Evolutionary conservation across 2,888 invertebrate species (phyloP), one percentile per base, ranked within the genome.

Genomic region (Pyrgus malvae): DNA sequence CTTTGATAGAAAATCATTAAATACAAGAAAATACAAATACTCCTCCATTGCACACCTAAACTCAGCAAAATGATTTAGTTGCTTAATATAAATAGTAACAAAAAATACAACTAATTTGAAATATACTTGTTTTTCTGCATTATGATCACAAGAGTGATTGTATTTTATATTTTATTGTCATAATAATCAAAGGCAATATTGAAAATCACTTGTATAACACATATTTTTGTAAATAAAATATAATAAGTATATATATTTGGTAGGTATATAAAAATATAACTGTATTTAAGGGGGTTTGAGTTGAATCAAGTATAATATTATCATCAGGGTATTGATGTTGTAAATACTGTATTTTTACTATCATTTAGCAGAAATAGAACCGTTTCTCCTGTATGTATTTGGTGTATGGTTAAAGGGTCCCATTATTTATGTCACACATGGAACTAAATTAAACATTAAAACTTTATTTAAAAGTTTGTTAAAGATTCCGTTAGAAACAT

Each of bases 221-320:
- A 65, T 67, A 67, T 66, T 67, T 66, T 67, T 66, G 67, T 67
- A 65, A 57, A 66, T 65, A 65, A 55, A 56, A 58, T 57, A n/a
- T 59, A 44, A 55, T 49, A 53, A 17, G 51, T 48, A 16, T 16
- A 16, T 16, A 27, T 27, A 45, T 29, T 31, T 25, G 35, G 21
- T 55, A 48, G 17, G 25, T 41, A 40, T 50, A 50, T 41, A 23
- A 19, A 41, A 38, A 2, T 27, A 27, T 25, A 11, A 23, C 11
- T 14, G 40, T 33, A 33, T 33, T 33, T 33, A 7, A 19, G n/a
- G 19, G 37, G 37, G 19, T 27, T 17, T 3, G 27, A 25, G 19
- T 45, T 53, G 12, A 37, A 45, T 45, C 11, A 29, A 25, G 38
- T 38, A 55, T 53, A 61, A 46, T 55, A 56, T 53, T 46, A 57